A percentile compares a stretch with the other conserved stretches of the same genome.
Conservation (phyloP, 2,797 vertebrate genomes). For the Poeciliopsis presidionis region DNA sequence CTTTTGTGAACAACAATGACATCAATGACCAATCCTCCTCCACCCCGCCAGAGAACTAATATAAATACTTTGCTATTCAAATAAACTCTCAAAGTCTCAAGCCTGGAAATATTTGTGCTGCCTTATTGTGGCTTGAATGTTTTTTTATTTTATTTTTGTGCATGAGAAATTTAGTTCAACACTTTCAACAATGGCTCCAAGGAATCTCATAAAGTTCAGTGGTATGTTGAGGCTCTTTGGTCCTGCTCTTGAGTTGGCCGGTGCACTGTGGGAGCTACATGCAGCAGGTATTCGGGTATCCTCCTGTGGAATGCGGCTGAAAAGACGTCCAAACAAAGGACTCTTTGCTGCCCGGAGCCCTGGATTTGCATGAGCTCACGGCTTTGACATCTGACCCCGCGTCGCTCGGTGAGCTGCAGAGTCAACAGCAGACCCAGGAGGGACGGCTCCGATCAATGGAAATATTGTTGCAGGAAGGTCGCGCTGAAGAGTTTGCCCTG, state of each 20-base stretch:
- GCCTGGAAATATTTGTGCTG: constrained; percentile 9
- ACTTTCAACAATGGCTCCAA: neutral
- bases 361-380: constrained; percentile 35
- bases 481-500: neutral
- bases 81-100: neutral
- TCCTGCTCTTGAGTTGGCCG: constrained; percentile 34
- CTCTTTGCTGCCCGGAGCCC: constrained; percentile 39
- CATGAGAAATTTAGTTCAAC: neutral
- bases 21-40: neutral
- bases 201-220: neutral
- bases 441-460: constrained; percentile 40
- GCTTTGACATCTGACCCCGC: constrained; percentile 34
- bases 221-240: constrained; percentile 28
- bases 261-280: constrained; percentile 50
- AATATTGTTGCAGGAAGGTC: constrained; percentile 29
- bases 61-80: neutral
- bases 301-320: constrained; percentile 60
- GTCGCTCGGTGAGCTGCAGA: neutral
- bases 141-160: neutral
- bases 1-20: neutral
- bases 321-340: constrained; percentile 64
- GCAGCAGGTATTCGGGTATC: constrained; percentile 61
- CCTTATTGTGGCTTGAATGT: neutral
- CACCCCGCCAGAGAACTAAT: too few species aligned
- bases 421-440: constrained; percentile 6